phyloP scores from a whole-genome alignment of 2,797 vertebrate species.

The Cebuella pygmaea region DNA sequence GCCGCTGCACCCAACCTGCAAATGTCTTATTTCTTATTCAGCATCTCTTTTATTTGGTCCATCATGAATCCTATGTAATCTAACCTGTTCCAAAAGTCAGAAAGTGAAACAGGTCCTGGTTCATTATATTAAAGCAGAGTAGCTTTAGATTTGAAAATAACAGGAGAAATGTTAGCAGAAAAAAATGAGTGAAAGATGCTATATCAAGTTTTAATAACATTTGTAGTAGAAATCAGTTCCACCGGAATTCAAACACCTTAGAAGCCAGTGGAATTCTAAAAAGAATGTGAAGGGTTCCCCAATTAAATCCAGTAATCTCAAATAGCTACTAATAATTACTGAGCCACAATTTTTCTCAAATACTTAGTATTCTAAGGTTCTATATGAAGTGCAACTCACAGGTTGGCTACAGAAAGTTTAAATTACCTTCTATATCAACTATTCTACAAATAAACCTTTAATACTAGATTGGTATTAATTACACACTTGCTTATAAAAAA shows the following conservation, averaged over 20 bases:
- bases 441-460: neutral
- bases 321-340: neutral
- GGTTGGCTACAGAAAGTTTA: neutral
- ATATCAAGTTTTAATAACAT: neutral
- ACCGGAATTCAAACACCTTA: neutral
- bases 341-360: neutral
- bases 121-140: neutral
- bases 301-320: neutral
- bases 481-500: neutral
- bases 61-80: neutral
- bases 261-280: neutral
- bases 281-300: neutral
- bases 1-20: too few relatives aligned
- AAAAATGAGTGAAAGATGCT: neutral
- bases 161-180: neutral
- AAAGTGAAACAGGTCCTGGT: neutral
- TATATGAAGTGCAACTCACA: neutral
- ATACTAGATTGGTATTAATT: neutral
- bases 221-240: neutral
- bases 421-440: neutral
- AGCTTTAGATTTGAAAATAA: constrained; percentile 6
- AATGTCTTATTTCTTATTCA: neutral
- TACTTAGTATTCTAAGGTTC: neutral
- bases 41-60: neutral
- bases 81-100: neutral